Conservation (phyloP, 2,113 vertebrate species). For the Panthera leo region DNA sequence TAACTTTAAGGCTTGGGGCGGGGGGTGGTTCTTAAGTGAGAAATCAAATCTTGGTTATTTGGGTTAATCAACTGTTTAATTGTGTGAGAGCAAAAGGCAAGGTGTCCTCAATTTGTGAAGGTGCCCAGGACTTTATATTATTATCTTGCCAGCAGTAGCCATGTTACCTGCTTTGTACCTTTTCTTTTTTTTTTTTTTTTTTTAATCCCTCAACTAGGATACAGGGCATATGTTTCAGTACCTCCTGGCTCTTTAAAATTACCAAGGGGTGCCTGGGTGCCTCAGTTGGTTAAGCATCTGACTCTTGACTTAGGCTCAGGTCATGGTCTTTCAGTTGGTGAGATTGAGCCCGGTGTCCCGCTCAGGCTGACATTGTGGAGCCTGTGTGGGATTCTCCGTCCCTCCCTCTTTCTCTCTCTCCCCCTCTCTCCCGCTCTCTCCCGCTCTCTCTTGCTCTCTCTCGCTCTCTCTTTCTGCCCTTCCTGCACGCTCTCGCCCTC, state of each 20-base stretch:
- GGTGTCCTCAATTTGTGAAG: neutral
- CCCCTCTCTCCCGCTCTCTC: too few species aligned
- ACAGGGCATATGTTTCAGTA: neutral
- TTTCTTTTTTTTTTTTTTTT: neutral
- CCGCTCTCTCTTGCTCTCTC: accelerated
- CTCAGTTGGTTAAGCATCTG: too few species aligned
- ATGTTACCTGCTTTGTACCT: neutral
- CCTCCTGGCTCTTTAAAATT: neutral
- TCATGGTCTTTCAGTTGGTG: too few species aligned
- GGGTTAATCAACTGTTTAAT: neutral
- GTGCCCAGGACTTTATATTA: neutral
- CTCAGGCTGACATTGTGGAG: too few species aligned
- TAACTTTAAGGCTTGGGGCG: neutral
- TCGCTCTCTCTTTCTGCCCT: too few species aligned
- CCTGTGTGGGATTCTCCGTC: too few species aligned
- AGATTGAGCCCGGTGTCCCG: too few species aligned
- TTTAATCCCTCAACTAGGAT: neutral
- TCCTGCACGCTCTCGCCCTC: too few species aligned
- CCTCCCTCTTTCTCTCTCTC: too few species aligned
- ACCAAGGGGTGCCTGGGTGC: too few species aligned
- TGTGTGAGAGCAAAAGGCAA: neutral
- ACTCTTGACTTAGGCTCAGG: too few species aligned
- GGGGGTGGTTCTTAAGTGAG: neutral
- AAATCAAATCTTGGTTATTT: neutral
- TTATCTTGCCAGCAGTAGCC: neutral